phyloP scores from a whole-genome alignment of 2,797 vertebrate genomes.

The Balearica regulorum region DNA sequence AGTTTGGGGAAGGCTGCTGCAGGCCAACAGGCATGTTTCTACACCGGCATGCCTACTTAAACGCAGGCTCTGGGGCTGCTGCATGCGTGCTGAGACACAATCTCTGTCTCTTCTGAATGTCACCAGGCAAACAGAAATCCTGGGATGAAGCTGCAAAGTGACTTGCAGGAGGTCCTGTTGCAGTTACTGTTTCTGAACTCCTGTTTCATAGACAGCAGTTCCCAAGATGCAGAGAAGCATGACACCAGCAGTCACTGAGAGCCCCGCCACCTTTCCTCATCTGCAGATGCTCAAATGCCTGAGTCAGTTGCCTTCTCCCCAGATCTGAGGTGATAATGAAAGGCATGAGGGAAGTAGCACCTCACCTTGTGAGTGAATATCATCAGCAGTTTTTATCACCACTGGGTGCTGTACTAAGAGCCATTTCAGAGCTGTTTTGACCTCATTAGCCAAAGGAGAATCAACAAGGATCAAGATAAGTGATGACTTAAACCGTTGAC shows the following conservation, averaged over 20 bases:
- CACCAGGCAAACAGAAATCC: not conserved
- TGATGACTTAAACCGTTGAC: not conserved
- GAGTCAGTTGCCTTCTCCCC: not conserved
- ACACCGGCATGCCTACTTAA: accelerated
- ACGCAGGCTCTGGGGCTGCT: not conserved
- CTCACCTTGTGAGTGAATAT: not conserved
- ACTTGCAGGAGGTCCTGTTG: not conserved
- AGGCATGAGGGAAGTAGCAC: not conserved
- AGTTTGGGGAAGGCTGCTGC: not conserved
- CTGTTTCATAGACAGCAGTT: not conserved
- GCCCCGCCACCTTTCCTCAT: not conserved
- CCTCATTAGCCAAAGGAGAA: not conserved
- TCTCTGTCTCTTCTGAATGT: not conserved
- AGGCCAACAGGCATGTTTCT: not conserved
- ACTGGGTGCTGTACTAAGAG: not conserved
- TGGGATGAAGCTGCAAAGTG: not conserved
- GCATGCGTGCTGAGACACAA: accelerated
- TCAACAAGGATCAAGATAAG: not conserved
- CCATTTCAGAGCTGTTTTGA: not conserved
- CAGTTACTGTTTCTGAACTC: not conserved
- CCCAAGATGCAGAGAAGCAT: not conserved
- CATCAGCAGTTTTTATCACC: not conserved
- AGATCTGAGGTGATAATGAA: not conserved
- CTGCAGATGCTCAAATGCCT: not conserved
- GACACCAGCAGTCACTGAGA: not conserved